Base-by-base conservation (phyloP, 2,113 vertebrate species). In the Aleadryas rufinucha region DNA sequence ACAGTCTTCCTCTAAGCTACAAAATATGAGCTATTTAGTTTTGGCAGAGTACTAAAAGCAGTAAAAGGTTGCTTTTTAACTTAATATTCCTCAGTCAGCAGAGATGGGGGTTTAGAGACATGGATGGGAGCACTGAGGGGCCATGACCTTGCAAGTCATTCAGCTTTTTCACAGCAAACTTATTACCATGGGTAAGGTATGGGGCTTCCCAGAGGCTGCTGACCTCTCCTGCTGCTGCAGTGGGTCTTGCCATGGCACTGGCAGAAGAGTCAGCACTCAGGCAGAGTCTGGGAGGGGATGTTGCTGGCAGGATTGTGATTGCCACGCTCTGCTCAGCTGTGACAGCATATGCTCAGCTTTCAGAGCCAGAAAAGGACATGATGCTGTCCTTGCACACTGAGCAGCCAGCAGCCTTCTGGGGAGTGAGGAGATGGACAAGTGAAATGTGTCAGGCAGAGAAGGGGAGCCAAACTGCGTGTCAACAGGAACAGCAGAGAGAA, bases 361-460 rank as follows among this genome's bases (percentile, higher is more conserved):
- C 80, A 33, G 64, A 82, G 94, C 80, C 94, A 87, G 84, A 24
- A 54, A 91, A 72, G 86, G 86, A 78, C 56, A 13, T 3, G 11
- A n/a, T 59, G 76, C 71, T 74, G 71, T 33, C 90, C 94, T 93
- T 64, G 56, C 71, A 39, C 1, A 3, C 47, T 47, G 84, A 82
- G 37, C 49, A 79, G 56, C 28, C 28, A 82, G 57, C 8, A 37
- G 61, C n/a, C 70, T 78, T 79, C 57, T 61, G 57, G 66, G 23
- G 28, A 83, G 16, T 3, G 53, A 85, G 63, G 70, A 78, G 69
- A 71, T 11, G 69, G 83, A 78, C 54, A 87, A 84, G 35, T 13
- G 50, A 80, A 70, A 86, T 0, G 2, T 77, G 61, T 57, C 74
- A 65, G 49, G 44, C 35, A 69, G n/a, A 33, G 69, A 54, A 66